phyloP scores from a whole-genome alignment of 2,113 vertebrate species.

The Aleadryas rufinucha region DNA sequence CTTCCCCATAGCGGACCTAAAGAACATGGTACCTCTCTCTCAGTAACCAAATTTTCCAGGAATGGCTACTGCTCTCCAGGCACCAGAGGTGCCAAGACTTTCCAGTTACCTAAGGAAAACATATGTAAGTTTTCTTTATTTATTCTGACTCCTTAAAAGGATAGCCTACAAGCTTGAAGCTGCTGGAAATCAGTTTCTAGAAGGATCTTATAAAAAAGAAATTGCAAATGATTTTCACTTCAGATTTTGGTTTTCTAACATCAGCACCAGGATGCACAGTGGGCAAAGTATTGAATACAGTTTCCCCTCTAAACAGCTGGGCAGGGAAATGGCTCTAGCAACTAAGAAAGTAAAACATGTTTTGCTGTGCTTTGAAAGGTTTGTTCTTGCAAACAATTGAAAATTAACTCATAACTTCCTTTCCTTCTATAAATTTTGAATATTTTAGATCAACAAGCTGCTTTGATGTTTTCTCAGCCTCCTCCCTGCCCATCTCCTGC shows the following conservation, averaged over 20 bases:
- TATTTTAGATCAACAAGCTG: neutral
- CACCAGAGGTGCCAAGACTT: neutral
- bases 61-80: neutral
- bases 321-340: neutral
- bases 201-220: neutral
- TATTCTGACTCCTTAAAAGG: neutral
- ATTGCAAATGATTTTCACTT: neutral
- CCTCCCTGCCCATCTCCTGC: neutral
- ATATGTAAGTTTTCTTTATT: neutral
- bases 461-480: neutral
- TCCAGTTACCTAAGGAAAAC: neutral
- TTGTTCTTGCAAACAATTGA: neutral
- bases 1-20: neutral
- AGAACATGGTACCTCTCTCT: neutral
- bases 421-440: neutral
- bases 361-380: neutral
- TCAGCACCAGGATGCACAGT: neutral
- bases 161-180: neutral
- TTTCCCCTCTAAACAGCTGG: neutral
- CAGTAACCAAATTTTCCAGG: neutral
- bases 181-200: neutral
- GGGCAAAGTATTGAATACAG: neutral
- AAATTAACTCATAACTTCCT: neutral
- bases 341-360: neutral
- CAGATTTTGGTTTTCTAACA: neutral